Base-by-base conservation (phyloP, 2,113 vertebrate genomes). In the Scomber colias region DNA sequence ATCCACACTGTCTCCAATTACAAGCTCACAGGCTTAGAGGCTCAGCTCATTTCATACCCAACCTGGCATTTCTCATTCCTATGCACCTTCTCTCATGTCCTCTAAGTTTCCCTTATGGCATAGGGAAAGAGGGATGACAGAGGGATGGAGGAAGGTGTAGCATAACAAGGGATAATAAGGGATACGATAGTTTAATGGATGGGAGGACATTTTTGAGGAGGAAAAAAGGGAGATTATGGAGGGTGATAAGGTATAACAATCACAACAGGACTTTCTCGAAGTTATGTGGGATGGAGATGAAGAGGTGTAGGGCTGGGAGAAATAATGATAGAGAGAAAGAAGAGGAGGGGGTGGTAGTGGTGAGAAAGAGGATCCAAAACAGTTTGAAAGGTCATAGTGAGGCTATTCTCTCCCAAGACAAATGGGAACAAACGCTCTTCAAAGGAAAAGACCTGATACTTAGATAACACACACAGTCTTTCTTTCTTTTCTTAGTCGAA, bases 361-460 rank as follows among this genome's bases (percentile, higher is more conserved):
- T 4, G 35, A 51, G n/a, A 61, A 27, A 77, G 45, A 84, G 57
- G 69, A 86, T 66, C 65, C 77, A 75, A 73, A 74, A 59, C 21
- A 46, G 48, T 79, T 69, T 76, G 59, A 82, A 82, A 82, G 86
- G 82, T 85, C 77, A 82, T 0, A 60, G 63, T 3, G 48, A 78
- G 76, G 73, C 51, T 60, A 55, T 65, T 66, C 72, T 83, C 59
- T 35, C 49, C 48, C 40, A 79, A 84, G 81, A 84, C 79, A 83
- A 87, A 84, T 71, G 78, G 78, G 51, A 77, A 76, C 40, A 79
- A 78, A 56, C 67, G 54, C 8, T 85, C 57, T 79, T 89, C 69
- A 76, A 82, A 87, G 67, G 61, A 54, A 75, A 75, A 61, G 45
- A 55, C 67, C 70, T 61, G 70, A 75, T 53, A 65, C 81, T 84